These are phyloP conservation scores for Neotoxoptera formosana DNA, from an alignment of 1,140 invertebrate genomes.

Conservation along the genomic window DNA sequence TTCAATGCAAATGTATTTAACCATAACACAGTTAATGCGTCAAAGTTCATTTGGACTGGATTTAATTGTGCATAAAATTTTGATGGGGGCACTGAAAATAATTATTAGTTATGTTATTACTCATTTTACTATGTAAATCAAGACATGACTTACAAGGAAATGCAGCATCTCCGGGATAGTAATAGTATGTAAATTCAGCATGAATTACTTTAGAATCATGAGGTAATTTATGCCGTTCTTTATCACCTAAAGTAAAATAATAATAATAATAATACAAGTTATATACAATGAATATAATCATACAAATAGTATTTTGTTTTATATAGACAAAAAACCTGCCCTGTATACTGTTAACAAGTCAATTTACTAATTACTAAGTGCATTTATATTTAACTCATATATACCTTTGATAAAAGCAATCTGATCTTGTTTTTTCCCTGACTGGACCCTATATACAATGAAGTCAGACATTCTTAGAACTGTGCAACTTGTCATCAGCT, in stretches of 20 bases:
- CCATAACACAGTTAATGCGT: constrained; percentile 87
- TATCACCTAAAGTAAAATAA: constrained; percentile 77
- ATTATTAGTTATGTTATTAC: not conserved
- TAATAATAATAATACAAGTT: constrained; percentile 57
- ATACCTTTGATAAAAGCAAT: constrained; percentile 80
- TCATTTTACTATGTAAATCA: not conserved
- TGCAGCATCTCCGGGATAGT: constrained; percentile 91
- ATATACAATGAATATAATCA: not conserved
- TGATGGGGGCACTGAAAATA: constrained; percentile 82
- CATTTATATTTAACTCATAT: constrained; percentile 33
- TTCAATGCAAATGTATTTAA: constrained; percentile 92
- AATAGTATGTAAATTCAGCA: constrained; percentile 95
- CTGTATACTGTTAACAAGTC: not conserved
- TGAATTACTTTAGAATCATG: constrained; percentile 89
- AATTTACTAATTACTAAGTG: not conserved
- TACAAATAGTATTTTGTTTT: not conserved
- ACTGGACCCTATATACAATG: constrained; percentile 82
- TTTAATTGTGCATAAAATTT: constrained; percentile 91
- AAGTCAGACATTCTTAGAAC: constrained; percentile 90
- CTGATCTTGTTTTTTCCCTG: constrained; percentile 63
- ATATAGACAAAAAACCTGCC: not conserved
- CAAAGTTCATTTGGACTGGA: constrained; percentile 85
- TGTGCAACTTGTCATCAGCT: constrained; percentile 91
- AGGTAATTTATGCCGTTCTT: constrained; percentile 82
- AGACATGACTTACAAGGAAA: constrained; percentile 80